Percentiles rank a stretch among this genome's conserved stretches.
These are phyloP conservation scores for Epinephelus cyanopodus DNA, from an alignment of 2,113 vertebrate genomes.

Conservation along the genomic window DNA sequence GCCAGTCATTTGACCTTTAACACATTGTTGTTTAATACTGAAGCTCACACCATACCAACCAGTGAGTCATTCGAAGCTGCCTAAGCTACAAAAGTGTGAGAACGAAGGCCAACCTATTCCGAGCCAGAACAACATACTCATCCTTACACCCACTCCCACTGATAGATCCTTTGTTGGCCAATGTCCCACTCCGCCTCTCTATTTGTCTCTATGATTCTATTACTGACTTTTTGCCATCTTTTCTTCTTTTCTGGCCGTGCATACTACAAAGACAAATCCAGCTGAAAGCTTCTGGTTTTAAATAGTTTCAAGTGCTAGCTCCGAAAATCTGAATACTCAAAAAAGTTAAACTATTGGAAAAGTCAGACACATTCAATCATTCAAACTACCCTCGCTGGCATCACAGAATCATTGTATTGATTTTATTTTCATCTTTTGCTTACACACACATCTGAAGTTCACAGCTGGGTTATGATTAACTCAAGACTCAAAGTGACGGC, in stretches of 20 bases:
- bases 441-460: slow-evolving; percentile 2
- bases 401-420: not conserved
- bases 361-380: not conserved
- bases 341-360: not conserved
- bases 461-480: not conserved
- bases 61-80: slow-evolving; percentile 19
- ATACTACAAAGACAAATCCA: not conserved
- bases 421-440: slow-evolving; percentile 14
- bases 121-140: slow-evolving; percentile 21
- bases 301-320: not conserved
- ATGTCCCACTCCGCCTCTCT: slow-evolving; percentile 15
- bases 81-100: slow-evolving; percentile 9
- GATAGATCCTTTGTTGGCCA: slow-evolving; percentile 35
- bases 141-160: slow-evolving; percentile 34
- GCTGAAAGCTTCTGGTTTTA: not conserved
- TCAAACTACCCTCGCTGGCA: not conserved
- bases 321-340: not conserved
- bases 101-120: slow-evolving; percentile 42
- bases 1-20: slow-evolving; percentile 20
- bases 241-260: slow-evolving; percentile 16
- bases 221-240: slow-evolving; percentile 20
- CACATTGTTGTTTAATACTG: slow-evolving; percentile 10
- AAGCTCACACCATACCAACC: not conserved
- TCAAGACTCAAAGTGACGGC: not conserved
- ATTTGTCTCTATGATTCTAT: slow-evolving; percentile 20